Percentiles rank a stretch among this genome's conserved stretches.
phyloP scores from a whole-genome alignment of 2,113 vertebrate species.

The Burhinus oedicnemus region DNA sequence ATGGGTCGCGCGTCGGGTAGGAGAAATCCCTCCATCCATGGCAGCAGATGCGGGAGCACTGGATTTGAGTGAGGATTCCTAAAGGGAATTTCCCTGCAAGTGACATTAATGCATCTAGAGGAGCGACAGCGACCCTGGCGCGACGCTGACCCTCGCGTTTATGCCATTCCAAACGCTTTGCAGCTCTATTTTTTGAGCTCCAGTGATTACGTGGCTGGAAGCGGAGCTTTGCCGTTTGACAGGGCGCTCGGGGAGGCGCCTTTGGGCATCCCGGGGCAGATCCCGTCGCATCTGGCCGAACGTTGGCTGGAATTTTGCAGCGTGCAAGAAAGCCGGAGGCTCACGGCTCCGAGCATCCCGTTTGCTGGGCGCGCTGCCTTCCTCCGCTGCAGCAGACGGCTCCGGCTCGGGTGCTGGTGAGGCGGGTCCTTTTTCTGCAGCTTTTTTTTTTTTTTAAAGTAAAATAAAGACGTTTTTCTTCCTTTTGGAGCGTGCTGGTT shows the following conservation, averaged over 20 bases:
- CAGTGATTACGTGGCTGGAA: not conserved
- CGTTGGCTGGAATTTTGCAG: not conserved
- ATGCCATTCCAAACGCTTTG: not conserved
- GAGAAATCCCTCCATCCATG: accelerated
- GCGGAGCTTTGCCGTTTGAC: not conserved
- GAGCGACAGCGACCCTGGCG: not conserved
- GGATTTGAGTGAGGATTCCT: not conserved
- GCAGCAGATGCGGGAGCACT: not conserved
- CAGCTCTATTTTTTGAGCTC: not conserved
- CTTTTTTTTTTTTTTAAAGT: not conserved
- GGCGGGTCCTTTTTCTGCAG: not conserved
- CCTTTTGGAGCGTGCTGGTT: not conserved
- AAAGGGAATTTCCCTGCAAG: not conserved
- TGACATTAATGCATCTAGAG: not conserved
- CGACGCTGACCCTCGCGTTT: not conserved
- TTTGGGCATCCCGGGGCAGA: not conserved
- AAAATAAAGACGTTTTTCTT: not conserved
- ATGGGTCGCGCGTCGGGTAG: accelerated
- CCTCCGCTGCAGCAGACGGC: accelerated
- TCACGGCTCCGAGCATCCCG: not conserved
- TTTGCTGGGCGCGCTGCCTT: accelerated
- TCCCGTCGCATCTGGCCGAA: not conserved
- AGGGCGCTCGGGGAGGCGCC: not conserved
- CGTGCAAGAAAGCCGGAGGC: not conserved
- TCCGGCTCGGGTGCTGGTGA: accelerated